Percentiles rank a stretch among this genome's conserved stretches.
These are phyloP conservation scores for Sebastiscus tertius DNA, from an alignment of 2,797 vertebrate species.

Conservation along the genomic window DNA sequence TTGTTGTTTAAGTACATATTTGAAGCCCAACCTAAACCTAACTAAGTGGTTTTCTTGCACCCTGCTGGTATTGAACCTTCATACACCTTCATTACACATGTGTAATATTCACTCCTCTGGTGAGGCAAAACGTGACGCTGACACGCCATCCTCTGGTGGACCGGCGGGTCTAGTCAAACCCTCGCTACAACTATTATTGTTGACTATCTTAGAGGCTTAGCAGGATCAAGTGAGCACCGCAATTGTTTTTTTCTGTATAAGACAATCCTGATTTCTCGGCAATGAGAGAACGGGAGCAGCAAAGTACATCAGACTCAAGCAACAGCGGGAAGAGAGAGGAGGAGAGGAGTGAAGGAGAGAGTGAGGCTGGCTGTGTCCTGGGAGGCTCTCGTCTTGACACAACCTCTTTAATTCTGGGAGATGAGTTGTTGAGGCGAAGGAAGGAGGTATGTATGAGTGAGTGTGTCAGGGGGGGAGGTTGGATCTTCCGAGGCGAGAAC, in stretches of 20 bases:
- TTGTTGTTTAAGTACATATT: too few species aligned
- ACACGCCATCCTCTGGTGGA: too few species aligned
- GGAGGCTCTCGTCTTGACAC: constrained; percentile 59
- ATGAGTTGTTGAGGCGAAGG: constrained; percentile 40
- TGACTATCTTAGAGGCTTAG: neutral
- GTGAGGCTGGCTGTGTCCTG: constrained; percentile 15
- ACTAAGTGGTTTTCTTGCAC: too few species aligned
- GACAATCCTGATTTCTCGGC: neutral
- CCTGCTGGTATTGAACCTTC: too few species aligned
- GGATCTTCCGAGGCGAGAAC: constrained; percentile 60
- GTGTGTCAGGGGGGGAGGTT: neutral
- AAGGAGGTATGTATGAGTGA: neutral
- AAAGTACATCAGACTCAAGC: neutral
- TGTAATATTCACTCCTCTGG: too few species aligned
- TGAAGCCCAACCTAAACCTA: too few species aligned
- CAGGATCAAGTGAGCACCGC: neutral
- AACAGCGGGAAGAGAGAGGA: neutral
- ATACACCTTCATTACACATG: too few species aligned
- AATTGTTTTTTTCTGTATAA: neutral
- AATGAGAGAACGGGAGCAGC: neutral
- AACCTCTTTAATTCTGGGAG: constrained; percentile 67
- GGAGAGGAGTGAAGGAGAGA: neutral
- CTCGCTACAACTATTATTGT: neutral
- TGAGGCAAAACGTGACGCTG: too few species aligned
- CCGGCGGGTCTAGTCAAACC: too few species aligned